phyloP scores from a whole-genome alignment of 92 coral and sea anemone genomes.

The Plumapathes pennacea region DNA sequence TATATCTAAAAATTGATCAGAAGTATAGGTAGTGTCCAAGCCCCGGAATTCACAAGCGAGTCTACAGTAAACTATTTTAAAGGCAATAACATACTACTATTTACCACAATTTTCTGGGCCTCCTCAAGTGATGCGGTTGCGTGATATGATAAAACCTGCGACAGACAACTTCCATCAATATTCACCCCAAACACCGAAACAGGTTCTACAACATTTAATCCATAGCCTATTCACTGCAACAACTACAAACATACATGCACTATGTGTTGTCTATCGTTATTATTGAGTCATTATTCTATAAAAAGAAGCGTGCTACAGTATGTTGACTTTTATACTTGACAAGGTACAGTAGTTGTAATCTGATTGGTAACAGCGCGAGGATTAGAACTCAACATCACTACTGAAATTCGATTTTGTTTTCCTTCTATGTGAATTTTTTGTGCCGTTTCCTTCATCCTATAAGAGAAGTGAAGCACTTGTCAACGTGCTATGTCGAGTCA shows the following conservation, averaged over 20 bases:
- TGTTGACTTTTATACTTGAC: not conserved
- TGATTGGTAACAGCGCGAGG: too few species aligned
- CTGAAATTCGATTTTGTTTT: too few species aligned
- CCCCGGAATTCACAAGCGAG: too few species aligned
- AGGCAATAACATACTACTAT: not conserved
- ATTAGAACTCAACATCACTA: too few species aligned
- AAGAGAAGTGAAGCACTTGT: too few species aligned
- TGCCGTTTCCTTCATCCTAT: too few species aligned
- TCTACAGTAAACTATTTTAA: not conserved
- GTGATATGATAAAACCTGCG: constrained; percentile 90
- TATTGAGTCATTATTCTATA: not conserved
- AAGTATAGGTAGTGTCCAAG: too few species aligned
- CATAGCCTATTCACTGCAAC: not conserved
- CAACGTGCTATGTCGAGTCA: too few species aligned
- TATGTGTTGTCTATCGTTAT: not conserved
- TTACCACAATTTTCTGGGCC: constrained; percentile 72
- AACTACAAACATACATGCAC: not conserved
- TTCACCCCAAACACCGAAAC: not conserved
- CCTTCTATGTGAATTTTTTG: too few species aligned
- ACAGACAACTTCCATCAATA: not conserved
- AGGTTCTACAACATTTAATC: not conserved
- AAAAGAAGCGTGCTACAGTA: not conserved
- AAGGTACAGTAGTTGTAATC: too few species aligned
- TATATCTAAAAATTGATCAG: too few species aligned
- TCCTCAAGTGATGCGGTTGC: constrained; percentile 91